Evolutionary conservation across 2,888 invertebrate species (phyloP), one percentile per base, ranked within the genome.

Genomic region (Mythimna vitellina): DNA sequence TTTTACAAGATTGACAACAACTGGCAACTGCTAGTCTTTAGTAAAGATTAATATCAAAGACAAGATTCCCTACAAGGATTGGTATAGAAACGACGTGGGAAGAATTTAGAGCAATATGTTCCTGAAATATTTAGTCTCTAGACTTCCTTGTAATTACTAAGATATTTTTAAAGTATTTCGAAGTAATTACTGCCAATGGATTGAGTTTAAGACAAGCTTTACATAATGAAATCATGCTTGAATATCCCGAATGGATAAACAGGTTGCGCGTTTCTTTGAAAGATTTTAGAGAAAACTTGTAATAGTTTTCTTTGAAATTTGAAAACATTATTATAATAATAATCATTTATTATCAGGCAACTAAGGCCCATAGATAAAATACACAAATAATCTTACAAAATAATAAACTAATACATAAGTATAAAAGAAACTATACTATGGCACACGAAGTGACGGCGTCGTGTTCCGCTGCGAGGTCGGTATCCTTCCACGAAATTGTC

Each of bases 91-190:
- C 25, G 20, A 25, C 20, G 62, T 62, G 20, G 62, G 46, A 29
- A 46, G 62, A 46, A 62, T 62, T 6, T 46, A 62, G 25, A 25
- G 2, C 29, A 46, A 62, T 20, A 25, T 62, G 62, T 49, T 46
- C 62, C 62, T 62, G 62, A 46, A 61, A 29, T 49, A 46, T 46
- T 62, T 61, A 10, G 14, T 35, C 8, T 61, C 42, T 61, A 42
- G 42, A 61, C 61, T 61, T 61, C 61, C 61, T 42, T 20, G 61
- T 46, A 25, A 46, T 61, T 61, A 61, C 25, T 46, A 1, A 25
- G 42, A 46, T 25, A 25, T 25, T 61, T 46, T 46, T 25, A 38
- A 60, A 38, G 14, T 5, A 49, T 49, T 49, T 20, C 49, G 7
- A 46, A 17, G 17, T 51, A 51, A n/a, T 51, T n/a, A 51, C 49